These are phyloP conservation scores for Dasypolia templi DNA, from an alignment of 2,888 invertebrate genomes.

Conservation along the genomic window DNA sequence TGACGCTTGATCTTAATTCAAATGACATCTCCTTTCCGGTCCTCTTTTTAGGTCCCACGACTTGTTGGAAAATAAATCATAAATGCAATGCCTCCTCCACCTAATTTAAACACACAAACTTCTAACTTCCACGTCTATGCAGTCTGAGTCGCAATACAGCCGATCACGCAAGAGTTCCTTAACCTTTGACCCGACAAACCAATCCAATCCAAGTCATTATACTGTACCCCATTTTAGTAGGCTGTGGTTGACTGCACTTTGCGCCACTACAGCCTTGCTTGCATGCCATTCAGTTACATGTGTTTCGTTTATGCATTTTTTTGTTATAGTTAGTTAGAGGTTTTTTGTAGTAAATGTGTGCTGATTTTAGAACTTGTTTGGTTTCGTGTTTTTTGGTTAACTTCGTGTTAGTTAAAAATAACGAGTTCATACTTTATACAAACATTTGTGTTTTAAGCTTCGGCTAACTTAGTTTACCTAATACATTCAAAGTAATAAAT, in stretches of 20 bases:
- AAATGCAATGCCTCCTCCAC: constrained; percentile 48
- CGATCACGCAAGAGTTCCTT: constrained; percentile 87
- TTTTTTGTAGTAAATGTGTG: not conserved
- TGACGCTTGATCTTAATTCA: not conserved
- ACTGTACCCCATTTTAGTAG: constrained; percentile 63
- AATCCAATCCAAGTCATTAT: constrained; percentile 74
- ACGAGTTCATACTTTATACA: not conserved
- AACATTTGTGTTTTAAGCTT: not conserved
- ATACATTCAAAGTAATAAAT: not conserved
- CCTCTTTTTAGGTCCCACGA: not conserved
- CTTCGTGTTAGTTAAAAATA: not conserved
- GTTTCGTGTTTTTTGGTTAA: not conserved
- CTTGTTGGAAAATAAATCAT: not conserved
- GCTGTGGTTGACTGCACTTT: constrained; percentile 70
- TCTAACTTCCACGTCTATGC: constrained; percentile 80
- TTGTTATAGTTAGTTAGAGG: not conserved
- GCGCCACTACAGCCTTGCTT: constrained; percentile 53
- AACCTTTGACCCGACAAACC: constrained; percentile 85
- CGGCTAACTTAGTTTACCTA: not conserved
- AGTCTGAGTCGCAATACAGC: constrained; percentile 78
- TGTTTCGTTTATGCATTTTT: constrained; percentile 32
- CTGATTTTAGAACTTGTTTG: constrained; percentile 14
- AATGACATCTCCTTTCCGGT: not conserved
- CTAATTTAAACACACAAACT: constrained; percentile 47
- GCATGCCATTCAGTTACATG: constrained; percentile 55